Base-by-base conservation (phyloP, 2,888 invertebrate species). In the Pocota personata region DNA sequence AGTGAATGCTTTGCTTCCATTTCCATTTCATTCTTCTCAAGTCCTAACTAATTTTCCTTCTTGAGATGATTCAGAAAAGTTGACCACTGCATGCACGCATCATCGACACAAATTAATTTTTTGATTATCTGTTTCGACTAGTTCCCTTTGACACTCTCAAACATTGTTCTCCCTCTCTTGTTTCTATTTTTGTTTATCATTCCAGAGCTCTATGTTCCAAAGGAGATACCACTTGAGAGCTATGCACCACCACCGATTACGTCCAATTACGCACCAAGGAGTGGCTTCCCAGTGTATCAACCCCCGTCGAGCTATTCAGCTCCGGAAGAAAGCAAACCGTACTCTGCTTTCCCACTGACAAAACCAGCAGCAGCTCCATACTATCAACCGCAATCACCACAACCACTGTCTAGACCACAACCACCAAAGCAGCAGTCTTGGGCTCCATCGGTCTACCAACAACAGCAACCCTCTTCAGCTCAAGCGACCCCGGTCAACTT, bases 191-290 rank as follows among this genome's bases (percentile, higher is more conserved):
- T 57, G 57, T 37, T 27, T 60, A 32, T 64, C 24, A 57, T 67
- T 76, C 2, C 83, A 92, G 92, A 91, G 12, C 87, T 92, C n/a
- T 92, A 91, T 88, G 89, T 91, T 62, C 92, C 92, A 3, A 91
- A 91, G 62, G 92, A 92, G 80, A 92, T 92, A 35, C 91, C 92
- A 2, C 77, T 92, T 77, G 89, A 91, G 43, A 91, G 92, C 35
- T 92, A 92, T 87, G 90, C 90, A 8, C 91, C 92, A 64, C 92
- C 92, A 37, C 89, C 91, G 62, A 82, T 77, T 5, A 80, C 83
- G 46, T 93, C 91, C 88, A 30, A 24, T 16, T 78, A 80, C 93
- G 93, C 91, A 93, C 93, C 92, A 93, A 93, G 0, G 90, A 92
- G n/a, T 93, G 93, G 52, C 6, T 82, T 78, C 24, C 78, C 82